phyloP scores from a whole-genome alignment of 2,797 vertebrate species.

The Myripristis murdjan region DNA sequence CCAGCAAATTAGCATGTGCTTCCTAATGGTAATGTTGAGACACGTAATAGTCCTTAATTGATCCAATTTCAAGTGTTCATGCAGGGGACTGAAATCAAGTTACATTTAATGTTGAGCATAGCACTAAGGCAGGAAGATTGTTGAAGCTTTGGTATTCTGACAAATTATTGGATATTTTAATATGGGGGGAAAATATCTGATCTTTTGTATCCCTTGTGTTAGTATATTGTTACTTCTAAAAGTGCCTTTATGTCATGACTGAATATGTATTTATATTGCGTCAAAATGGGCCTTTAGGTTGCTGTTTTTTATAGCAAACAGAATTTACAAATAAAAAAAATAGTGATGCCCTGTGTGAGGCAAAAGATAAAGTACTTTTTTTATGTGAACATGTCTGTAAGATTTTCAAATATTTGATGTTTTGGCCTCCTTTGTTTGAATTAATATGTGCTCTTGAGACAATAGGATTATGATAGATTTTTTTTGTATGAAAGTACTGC shows the following conservation, averaged over 20 bases:
- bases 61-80: constrained; percentile 27
- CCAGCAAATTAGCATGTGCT: constrained; percentile 11
- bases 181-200: constrained; percentile 2
- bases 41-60: constrained; percentile 37
- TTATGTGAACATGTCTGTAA: constrained; percentile 22
- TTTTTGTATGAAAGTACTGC: constrained; percentile 36
- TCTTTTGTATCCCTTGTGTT: constrained; percentile 33
- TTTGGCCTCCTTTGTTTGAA: constrained; percentile 18
- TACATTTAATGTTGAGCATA: constrained; percentile 20
- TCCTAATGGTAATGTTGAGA: constrained; percentile 17
- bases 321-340: constrained; percentile 64
- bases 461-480: background rate
- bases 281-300: constrained; percentile 55
- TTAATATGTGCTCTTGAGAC: constrained; percentile 27
- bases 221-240: constrained; percentile 46
- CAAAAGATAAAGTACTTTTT: constrained; percentile 4
- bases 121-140: background rate
- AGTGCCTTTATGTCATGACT: constrained; percentile 52
- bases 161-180: constrained; percentile 28
- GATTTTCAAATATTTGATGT: background rate
- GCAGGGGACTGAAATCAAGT: background rate
- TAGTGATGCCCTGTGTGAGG: constrained; percentile 17
- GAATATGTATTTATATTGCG: constrained; percentile 70
- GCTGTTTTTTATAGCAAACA: constrained; percentile 61
- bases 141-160: background rate